Conservation (phyloP, 2,797 vertebrate genomes). For the Apodemus agrarius region DNA sequence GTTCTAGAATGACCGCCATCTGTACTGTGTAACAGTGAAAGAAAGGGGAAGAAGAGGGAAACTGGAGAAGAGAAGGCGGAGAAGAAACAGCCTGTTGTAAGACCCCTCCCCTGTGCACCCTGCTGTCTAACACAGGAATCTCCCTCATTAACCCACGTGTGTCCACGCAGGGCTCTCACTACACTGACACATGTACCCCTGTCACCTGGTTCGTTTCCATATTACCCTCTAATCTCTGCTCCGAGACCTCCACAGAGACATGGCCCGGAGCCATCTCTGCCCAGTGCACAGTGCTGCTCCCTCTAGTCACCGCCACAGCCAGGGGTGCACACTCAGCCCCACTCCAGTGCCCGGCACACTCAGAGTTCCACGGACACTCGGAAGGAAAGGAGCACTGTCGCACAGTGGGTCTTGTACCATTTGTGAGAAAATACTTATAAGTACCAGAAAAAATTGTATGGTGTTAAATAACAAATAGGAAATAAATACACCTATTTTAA, state of each 20-base stretch:
- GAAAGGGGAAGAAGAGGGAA: background rate
- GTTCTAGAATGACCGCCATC: background rate
- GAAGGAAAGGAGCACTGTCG: background rate
- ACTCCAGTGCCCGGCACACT: background rate
- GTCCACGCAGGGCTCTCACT: background rate
- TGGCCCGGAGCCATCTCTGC: background rate
- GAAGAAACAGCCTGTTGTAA: background rate
- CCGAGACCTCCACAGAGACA: background rate
- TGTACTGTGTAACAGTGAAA: background rate
- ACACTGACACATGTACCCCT: background rate
- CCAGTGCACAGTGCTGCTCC: accelerated
- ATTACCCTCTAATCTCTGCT: background rate
- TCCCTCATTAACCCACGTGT: background rate
- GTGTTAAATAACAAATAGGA: slow-evolving; percentile 28
- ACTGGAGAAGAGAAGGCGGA: too few species aligned
- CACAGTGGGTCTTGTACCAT: background rate
- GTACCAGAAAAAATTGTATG: background rate
- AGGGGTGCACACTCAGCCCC: background rate
- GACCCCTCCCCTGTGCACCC: background rate
- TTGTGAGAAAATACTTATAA: slow-evolving; percentile 26
- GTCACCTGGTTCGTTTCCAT: background rate
- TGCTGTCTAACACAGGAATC: background rate
- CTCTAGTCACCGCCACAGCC: background rate
- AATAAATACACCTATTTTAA: background rate
- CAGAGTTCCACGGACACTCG: background rate